These are phyloP conservation scores for Ceyx cyanopectus DNA, from an alignment of 2,113 vertebrate genomes.

Conservation along the genomic window DNA sequence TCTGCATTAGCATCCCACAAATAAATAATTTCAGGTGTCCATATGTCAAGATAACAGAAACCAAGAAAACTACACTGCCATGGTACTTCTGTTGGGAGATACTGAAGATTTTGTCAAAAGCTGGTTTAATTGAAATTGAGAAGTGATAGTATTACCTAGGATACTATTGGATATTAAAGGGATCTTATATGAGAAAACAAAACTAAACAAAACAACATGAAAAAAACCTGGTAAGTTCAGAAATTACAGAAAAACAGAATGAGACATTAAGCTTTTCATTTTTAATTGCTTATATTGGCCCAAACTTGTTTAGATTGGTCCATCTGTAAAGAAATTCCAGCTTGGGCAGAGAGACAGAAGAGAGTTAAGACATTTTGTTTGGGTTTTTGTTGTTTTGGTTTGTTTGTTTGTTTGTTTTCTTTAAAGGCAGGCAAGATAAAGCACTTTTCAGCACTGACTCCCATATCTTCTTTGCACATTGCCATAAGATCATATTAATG, in stretches of 20 bases:
- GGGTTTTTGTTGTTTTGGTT: too few species aligned
- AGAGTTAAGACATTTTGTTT: too few species aligned
- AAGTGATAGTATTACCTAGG: not conserved
- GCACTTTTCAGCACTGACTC: not conserved
- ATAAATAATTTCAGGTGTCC: not conserved
- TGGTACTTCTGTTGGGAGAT: not conserved
- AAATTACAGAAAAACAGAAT: too few species aligned
- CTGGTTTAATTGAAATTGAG: not conserved
- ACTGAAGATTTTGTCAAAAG: not conserved
- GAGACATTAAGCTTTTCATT: too few species aligned
- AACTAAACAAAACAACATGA: too few species aligned
- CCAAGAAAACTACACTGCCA: not conserved
- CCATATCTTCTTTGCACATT: not conserved
- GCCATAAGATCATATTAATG: not conserved
- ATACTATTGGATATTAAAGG: not conserved
- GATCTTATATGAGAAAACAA: not conserved
- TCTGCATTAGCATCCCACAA: not conserved
- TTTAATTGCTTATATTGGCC: too few species aligned
- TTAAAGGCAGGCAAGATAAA: too few species aligned
- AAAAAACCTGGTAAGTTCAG: too few species aligned
- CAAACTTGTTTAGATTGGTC: too few species aligned
- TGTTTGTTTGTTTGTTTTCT: too few species aligned
- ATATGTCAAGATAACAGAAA: not conserved
- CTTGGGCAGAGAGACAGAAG: too few species aligned
- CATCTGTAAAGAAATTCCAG: too few species aligned